Conservation (phyloP, 1,140 invertebrate species). For the Rhizoglyphus robini region DNA sequence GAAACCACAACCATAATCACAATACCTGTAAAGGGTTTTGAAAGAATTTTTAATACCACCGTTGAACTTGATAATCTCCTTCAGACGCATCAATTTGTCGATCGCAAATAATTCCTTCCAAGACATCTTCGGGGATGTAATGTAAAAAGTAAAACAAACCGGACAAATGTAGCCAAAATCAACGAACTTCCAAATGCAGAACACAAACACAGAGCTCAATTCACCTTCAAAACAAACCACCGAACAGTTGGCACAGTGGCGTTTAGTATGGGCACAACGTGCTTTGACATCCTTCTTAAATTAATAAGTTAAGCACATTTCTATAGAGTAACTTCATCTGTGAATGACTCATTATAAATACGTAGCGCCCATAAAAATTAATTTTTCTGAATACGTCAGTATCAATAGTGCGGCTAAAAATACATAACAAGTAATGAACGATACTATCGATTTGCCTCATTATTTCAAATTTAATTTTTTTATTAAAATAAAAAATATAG, state of each 20-base stretch:
- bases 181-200: too few relatives aligned
- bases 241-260: too few relatives aligned
- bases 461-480: background rate
- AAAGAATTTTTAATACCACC: slow-evolving; percentile 57
- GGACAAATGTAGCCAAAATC: too few relatives aligned
- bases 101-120: slow-evolving; percentile 40
- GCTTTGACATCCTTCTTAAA: too few relatives aligned
- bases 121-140: background rate
- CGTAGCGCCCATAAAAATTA: background rate
- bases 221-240: too few relatives aligned
- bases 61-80: slow-evolving; percentile 54
- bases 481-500: background rate
- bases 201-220: too few relatives aligned
- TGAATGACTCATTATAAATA: background rate
- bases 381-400: background rate
- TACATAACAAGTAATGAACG: background rate
- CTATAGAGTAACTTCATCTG: too few relatives aligned
- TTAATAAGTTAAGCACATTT: too few relatives aligned
- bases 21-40: slow-evolving; percentile 57
- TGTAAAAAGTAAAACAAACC: too few relatives aligned
- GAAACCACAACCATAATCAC: background rate
- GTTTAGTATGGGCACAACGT: too few relatives aligned
- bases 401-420: background rate
- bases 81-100: slow-evolving; percentile 52
- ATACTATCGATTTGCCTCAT: background rate